Evolutionary conservation across 2,888 invertebrate genomes (phyloP).

Genomic region (Nysson spinosus): DNA sequence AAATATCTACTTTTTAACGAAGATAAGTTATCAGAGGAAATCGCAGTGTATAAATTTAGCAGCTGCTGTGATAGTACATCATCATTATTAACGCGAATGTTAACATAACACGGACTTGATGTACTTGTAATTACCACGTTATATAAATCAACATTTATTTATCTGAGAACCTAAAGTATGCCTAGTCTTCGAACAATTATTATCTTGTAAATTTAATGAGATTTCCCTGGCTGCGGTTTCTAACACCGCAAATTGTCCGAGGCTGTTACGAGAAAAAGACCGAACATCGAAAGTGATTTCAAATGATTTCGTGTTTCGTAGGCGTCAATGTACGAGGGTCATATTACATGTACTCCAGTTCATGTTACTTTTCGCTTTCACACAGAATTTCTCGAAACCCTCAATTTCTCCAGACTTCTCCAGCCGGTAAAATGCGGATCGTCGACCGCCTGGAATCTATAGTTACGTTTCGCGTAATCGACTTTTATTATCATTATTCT

Average conservation of each 20-base stretch:
- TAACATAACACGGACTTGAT: too few species aligned
- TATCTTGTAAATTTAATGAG: constrained; percentile 1
- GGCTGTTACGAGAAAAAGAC: constrained; percentile 3
- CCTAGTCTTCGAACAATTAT: too few species aligned
- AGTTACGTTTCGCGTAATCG: constrained; percentile 21
- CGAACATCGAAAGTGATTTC: constrained; percentile 38
- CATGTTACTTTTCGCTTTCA: constrained; percentile 55
- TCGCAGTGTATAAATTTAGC: too few species aligned
- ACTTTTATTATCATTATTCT: constrained; percentile 14
- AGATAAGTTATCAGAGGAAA: too few species aligned
- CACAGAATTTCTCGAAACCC: too few species aligned
- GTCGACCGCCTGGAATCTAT: constrained; percentile 10
- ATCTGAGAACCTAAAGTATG: too few species aligned
- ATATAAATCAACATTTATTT: too few species aligned
- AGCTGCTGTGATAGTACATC: too few species aligned
- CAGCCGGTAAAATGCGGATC: constrained; percentile 18
- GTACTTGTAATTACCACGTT: too few species aligned
- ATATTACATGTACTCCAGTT: constrained; percentile 42
- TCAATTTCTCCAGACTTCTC: constrained; percentile 47
- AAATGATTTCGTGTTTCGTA: constrained; percentile 24
- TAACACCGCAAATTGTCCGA: constrained; percentile 20
- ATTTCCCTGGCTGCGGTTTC: constrained; percentile 16
- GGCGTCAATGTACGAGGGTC: constrained; percentile 35
- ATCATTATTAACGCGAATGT: too few species aligned
- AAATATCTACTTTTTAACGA: too few species aligned